Percentiles rank a stretch among this genome's conserved stretches.
phyloP scores from a whole-genome alignment of 2,113 vertebrate species.

The Holacanthus passer region DNA sequence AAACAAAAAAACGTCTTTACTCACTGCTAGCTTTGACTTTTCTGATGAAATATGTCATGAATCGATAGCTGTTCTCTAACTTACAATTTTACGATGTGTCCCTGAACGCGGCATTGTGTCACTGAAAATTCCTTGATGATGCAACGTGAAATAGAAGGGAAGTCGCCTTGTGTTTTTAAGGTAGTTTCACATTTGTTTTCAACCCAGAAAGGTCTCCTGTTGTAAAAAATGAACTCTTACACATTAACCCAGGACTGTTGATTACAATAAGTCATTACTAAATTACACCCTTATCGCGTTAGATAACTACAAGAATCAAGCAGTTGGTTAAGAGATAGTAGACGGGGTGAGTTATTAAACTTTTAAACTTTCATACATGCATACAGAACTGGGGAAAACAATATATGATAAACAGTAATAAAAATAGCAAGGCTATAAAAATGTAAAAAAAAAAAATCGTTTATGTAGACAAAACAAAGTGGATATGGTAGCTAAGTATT shows the following conservation, averaged over 20 bases:
- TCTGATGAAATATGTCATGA: background rate
- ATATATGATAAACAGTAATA: no score
- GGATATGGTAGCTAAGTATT: background rate
- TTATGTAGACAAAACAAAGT: background rate
- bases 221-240: background rate
- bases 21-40: background rate
- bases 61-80: background rate
- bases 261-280: background rate
- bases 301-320: background rate
- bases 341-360: background rate
- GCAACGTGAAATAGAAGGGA: background rate
- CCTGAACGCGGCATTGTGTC: slow-evolving; percentile 28
- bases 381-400: no score
- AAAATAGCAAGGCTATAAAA: background rate
- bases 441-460: no score
- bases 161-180: background rate
- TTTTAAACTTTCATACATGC: no score
- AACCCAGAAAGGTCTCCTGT: rapidly evolving
- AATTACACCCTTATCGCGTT: background rate
- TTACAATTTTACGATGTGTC: background rate
- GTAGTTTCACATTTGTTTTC: rapidly evolving
- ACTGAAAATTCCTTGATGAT: background rate
- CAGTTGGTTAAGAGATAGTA: background rate
- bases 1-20: background rate
- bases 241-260: background rate